Base-by-base conservation (phyloP, 2,888 invertebrate genomes). In the Apoderus coryli region DNA sequence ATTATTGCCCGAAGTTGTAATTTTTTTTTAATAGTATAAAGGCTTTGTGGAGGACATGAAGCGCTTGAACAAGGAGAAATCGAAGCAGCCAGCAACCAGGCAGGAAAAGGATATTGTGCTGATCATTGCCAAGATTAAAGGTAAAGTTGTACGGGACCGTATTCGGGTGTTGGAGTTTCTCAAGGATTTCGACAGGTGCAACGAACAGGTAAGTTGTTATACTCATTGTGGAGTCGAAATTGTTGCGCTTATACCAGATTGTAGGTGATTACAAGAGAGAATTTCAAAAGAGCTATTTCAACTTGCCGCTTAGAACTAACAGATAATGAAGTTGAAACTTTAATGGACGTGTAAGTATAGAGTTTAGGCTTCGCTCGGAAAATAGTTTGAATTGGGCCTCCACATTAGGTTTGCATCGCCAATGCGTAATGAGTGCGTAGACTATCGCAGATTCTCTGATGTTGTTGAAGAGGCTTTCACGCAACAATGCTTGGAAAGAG, bases 51-150 rank as follows among this genome's bases (percentile, higher is more conserved):
- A 53, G 10, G 53, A 56, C 16, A 57, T 56, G 47, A 54, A 49
- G 27, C 48, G 42, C 33, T 34, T 64, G 1, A 60, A 60, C 36
- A 45, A 48, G 3, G 54, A 54, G 22, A 50, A 45, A 30, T 37
- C 44, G 4, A 45, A 44, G 27, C 46, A 47, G 32, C 44, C 48
- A 31, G 42, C 53, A 0, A 44, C 48, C 11, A 45, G 54, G 15
- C 57, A 62, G 16, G 71, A 77, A 48, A 66, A 65, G 1, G 70
- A 77, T 49, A 74, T 81, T 39, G 70, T 77, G 24, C 63, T 69
- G 43, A 69, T 80, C 37, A 60, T 82, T 31, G 76, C 79, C 10
- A 77, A 76, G 56, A 72, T 77, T 41, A 81, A 80, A 55, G 72
- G 73, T 15, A 74, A 73, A 61, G 69, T 74, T 30, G 69, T 76